Conservation (phyloP, 2,888 invertebrate genomes). For the Cabera pusaria region DNA sequence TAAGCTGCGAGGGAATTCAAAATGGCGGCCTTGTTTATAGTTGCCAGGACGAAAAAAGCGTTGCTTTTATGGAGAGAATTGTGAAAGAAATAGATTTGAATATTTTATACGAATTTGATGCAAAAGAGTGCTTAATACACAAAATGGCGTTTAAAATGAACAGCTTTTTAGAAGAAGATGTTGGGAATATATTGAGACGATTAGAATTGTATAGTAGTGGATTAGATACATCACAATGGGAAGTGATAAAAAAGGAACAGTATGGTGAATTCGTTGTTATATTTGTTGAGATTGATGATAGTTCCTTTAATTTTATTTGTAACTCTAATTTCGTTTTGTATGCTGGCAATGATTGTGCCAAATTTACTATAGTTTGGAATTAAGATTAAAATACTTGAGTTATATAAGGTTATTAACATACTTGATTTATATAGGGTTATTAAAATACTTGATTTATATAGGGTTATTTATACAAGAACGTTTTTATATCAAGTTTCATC, state of each 20-base stretch:
- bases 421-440: too few species aligned
- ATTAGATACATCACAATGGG: constrained; percentile 47
- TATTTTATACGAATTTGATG: constrained; percentile 4
- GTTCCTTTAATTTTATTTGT: constrained; percentile 45
- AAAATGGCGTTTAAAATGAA: constrained; percentile 44
- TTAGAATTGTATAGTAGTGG: constrained; percentile 48
- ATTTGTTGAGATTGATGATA: constrained; percentile 41
- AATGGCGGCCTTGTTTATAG: constrained; percentile 50
- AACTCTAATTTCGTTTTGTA: constrained; percentile 42
- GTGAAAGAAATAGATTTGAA: constrained; percentile 10
- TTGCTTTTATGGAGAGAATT: constrained; percentile 15
- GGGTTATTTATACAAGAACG: too few species aligned
- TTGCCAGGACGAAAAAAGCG: constrained; percentile 47
- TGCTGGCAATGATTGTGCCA: constrained; percentile 52
- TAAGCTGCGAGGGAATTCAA: constrained; percentile 55
- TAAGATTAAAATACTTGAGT: too few species aligned
- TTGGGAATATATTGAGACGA: constrained; percentile 37
- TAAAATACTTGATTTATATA: too few species aligned
- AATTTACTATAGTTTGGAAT: constrained; percentile 43
- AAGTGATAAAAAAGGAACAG: constrained; percentile 28
- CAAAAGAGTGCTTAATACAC: constrained; percentile 3
- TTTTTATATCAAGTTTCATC: too few species aligned
- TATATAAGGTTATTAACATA: too few species aligned
- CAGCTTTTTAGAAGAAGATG: constrained; percentile 36
- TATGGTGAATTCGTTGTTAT: constrained; percentile 30